Evolutionary conservation across 2,113 vertebrate species (phyloP), one percentile per base, ranked within the genome.

Genomic region (Seriola rivoliana): DNA sequence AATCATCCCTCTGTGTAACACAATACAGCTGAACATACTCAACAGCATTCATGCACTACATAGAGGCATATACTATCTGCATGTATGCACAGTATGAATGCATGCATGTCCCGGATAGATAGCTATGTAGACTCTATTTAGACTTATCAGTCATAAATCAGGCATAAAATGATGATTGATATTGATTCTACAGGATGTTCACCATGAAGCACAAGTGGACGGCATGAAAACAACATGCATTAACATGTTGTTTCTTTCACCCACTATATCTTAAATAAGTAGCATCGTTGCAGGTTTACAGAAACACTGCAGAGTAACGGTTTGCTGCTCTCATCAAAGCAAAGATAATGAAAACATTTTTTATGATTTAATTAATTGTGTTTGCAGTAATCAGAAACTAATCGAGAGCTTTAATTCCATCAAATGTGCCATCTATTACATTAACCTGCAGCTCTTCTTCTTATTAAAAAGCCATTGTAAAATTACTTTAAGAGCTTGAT

Each of bases 281-380:
- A 23, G 7, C 29, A 29, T 29, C 29, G 16, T 16, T 13, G 16
- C 42, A 67, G 34, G 44, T 36, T 16, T 50, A 9, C 9, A 9
- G 9, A 42, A 9, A 62, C 12, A 55, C 21, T 38, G 46, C 52
- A 5, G 13, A 40, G 16, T 29, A 78, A 67, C 25, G 7, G 0
- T 16, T 44, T 55, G 1, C 23, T 52, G 4, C 1, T 55, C 7
- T 70, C 71, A 68, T 78, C 67, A 62, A 32, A 58, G 11, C 16
- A 7, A 64, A 42, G 40, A 57, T 44, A 21, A 46, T 73, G 3
- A 68, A 57, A 78, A 67, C 55, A 46, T 68, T 73, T 68, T 1
- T 71, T 17, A 8, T 42, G 32, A 78, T 81, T 46, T 21, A 63
- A 67, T 58, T 44, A 32, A 70, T 64, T 71, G 38, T 48, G 46